Base-by-base conservation (phyloP, 2,888 invertebrate genomes). In the Drosophila paracracens region DNA sequence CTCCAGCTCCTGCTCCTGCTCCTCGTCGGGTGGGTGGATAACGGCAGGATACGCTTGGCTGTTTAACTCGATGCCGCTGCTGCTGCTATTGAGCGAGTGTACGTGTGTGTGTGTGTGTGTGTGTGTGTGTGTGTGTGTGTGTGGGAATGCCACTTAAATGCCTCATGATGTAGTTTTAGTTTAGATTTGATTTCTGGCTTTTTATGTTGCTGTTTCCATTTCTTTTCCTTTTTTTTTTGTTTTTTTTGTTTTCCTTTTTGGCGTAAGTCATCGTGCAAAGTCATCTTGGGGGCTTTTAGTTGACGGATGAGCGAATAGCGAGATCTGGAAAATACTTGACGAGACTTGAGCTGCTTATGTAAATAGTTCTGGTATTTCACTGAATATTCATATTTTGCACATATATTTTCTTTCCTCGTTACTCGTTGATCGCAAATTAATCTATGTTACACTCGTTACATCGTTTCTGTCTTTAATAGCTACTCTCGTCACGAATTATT, bases 91-190 rank as follows among this genome's bases (percentile, higher is more conserved):
- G 21, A n/a, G 50, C 46, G 50, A 46, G 59, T 60, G 18, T 10
- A 21, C 58, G 21, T 35, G n/a, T 48, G n/a, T 38, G 40, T 52
- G 31, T 35, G 38, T 48, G 52, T 36, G 59, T 29, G 65, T 57
- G 50, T 50, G 53, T 29, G 29, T 25, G 31, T 58, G 50, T 36
- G 59, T 29, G 65, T 38, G 35, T 52, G 50, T 35, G 61, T 38
- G 71, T 36, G 60, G 57, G 43, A 60, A 58, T 81, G 71, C 79
- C 82, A 86, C 81, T 86, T 86, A 88, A 86, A 83, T 84, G 83
- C 70, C 69, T 77, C 74, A 79, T 79, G 74, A 73, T 81, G 83
- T 81, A 82, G 83, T 82, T 82, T 74, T 85, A 81, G 81, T 82
- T 81, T 79, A 79, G 79, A 79, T 79, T 79, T 79, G 79, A 79